Percentiles rank a stretch among this genome's conserved stretches.
Evolutionary conservation across 2,113 vertebrate species (phyloP).

Genomic region (Charina bottae): DNA sequence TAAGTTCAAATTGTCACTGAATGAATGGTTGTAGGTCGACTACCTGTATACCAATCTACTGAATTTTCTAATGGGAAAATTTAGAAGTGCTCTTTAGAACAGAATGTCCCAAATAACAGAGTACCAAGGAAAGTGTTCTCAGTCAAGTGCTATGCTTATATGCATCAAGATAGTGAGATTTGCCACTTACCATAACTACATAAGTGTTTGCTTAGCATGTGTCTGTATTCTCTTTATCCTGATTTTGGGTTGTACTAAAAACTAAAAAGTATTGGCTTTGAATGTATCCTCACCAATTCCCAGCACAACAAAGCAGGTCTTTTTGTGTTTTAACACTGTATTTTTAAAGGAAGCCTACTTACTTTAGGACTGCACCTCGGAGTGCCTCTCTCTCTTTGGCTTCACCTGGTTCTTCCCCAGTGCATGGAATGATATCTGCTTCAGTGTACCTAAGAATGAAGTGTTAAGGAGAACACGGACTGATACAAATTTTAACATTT

Average conservation of each 20-base stretch:
- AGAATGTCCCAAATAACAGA: neutral
- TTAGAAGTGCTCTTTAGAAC: too few species aligned
- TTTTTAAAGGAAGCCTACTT: slow-evolving; percentile 52
- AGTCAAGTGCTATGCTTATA: neutral
- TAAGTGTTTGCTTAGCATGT: neutral
- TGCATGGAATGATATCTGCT: slow-evolving; percentile 97
- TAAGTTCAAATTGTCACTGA: neutral
- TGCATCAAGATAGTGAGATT: neutral
- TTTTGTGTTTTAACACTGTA: neutral
- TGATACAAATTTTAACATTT: neutral
- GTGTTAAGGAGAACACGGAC: slow-evolving; percentile 73
- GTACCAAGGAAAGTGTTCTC: neutral
- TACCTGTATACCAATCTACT: neutral
- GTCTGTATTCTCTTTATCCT: neutral
- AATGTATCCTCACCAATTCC: neutral
- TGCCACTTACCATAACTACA: neutral
- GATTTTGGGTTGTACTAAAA: neutral
- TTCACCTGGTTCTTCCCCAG: slow-evolving; percentile 96
- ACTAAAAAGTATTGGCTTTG: neutral
- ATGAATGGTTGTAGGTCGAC: neutral
- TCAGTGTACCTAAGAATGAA: slow-evolving; percentile 90
- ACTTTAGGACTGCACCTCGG: slow-evolving; percentile 97
- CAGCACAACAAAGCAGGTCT: neutral
- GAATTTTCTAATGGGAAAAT: neutral
- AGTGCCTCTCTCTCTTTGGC: slow-evolving; percentile 97